phyloP scores from a whole-genome alignment of 2,797 vertebrate species.

The Scyliorhinus canicula region DNA sequence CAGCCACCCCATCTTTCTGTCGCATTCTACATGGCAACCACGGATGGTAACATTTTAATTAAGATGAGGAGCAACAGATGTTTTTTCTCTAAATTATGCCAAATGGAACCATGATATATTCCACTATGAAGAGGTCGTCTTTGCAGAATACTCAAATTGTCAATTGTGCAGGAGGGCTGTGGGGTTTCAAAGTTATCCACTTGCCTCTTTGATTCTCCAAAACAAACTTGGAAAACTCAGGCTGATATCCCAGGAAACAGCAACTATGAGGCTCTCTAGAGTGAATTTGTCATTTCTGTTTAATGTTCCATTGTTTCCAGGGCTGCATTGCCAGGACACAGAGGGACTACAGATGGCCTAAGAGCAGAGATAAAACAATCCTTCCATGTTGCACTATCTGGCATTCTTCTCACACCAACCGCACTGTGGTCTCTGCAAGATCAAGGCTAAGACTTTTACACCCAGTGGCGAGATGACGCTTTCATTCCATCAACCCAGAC shows the following conservation, averaged over 20 bases:
- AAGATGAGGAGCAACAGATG: constrained; percentile 21
- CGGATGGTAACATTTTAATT: constrained; percentile 26
- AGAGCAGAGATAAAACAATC: not conserved
- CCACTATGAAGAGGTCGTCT: not conserved
- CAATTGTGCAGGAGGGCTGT: constrained; percentile 10
- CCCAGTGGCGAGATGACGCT: not conserved
- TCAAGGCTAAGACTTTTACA: not conserved
- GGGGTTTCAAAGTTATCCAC: not conserved
- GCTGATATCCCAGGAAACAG: not conserved
- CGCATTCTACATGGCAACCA: constrained; percentile 11
- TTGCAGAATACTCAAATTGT: not conserved
- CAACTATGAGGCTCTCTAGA: not conserved
- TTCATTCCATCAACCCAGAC: not conserved
- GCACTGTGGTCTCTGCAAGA: not conserved
- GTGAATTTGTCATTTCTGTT: not conserved
- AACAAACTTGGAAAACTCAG: not conserved
- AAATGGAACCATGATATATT: constrained; percentile 24
- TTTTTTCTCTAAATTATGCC: not conserved
- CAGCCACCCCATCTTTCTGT: not conserved
- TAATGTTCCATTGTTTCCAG: not conserved
- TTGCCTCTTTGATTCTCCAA: not conserved
- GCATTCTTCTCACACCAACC: not conserved
- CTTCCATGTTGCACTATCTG: not conserved
- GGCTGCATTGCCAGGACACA: not conserved
- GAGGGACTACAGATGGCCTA: not conserved